A percentile compares a stretch with the other conserved stretches of the same genome.
Conservation (phyloP, 64 coral and sea anemone species). For the Dendronephthya gigantea region DNA sequence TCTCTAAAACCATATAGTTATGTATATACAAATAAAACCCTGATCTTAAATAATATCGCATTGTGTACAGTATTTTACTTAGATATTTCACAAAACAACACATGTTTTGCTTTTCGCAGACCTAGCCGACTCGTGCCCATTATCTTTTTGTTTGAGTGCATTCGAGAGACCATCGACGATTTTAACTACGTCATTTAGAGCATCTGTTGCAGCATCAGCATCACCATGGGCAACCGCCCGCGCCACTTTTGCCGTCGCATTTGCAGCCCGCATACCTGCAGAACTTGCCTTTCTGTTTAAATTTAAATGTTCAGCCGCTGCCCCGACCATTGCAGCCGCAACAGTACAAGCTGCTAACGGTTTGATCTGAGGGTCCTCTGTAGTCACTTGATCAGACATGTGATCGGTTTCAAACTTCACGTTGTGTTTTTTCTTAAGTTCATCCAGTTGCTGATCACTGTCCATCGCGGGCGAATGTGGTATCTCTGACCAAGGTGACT, state of each 20-base stretch:
- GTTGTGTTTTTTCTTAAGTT: neutral
- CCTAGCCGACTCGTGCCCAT: neutral
- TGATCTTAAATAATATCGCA: too few species aligned
- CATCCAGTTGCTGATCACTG: neutral
- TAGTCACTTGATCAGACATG: neutral
- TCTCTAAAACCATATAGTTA: neutral
- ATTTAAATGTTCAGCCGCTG: conserved; percentile 5
- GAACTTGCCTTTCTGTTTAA: neutral
- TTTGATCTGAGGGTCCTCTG: neutral
- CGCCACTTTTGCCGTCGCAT: neutral
- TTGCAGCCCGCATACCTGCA: neutral
- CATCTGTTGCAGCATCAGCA: neutral
- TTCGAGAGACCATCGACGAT: neutral
- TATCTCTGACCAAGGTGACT: neutral
- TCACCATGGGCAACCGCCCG: neutral
- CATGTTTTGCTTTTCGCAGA: neutral
- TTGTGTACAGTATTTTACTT: too few species aligned
- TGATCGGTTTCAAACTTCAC: neutral
- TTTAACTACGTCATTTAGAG: neutral
- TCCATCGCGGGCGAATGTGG: neutral
- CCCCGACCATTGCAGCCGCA: neutral
- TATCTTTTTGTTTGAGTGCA: neutral
- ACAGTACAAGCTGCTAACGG: neutral
- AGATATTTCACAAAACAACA: neutral
- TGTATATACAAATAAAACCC: neutral